Evolutionary conservation across 2,797 vertebrate species (phyloP), one percentile per base, ranked within the genome.

Genomic region (Epinephelus malabaricus): DNA sequence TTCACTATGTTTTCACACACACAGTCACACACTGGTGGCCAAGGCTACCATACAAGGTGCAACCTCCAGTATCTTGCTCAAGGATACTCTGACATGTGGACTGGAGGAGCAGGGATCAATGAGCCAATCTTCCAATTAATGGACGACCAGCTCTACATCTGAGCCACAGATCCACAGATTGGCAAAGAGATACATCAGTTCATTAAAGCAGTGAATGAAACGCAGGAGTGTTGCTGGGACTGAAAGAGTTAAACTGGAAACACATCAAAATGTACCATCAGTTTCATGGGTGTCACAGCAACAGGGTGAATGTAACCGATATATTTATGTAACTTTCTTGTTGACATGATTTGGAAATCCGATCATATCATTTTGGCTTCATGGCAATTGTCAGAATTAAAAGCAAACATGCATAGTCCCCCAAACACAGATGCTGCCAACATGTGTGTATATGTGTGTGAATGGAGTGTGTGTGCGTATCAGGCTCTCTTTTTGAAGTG

Each of bases 401-500:
- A 19, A 54, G 65, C 13, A 61, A 53, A 60, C 30, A 13, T 3
- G 3, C 1, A 46, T 40, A 75, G 50, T 53, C 62, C 15, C 30
- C 1, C 19, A 56, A 50, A 51, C 54, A 23, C 30, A 27, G 46
- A 17, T 58, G 47, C 15, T 21, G 67, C 17, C 40, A 54, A 38
- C 50, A 27, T 47, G 34, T 68, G 27, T 21, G 5, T 4, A 27
- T 6, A 7, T 73, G 25, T 40, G 61, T 51, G 19, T 62, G 9
- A 56, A 38, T 54, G 12, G 19, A 34, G 43, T 18, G 60, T 67
- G 25, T 19, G 8, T 69, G 64, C 53, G 25, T 59, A 50, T 69
- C 38, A 51, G 45, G 30, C 53, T 15, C 68, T 79, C 70, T 51
- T 53, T 88, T 62, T 74, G 49, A 76, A 79, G 43, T 79, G 70